Percentiles rank a stretch among this genome's conserved stretches.
phyloP scores from a whole-genome alignment of 2,113 vertebrate species.

The Nipponia nippon region DNA sequence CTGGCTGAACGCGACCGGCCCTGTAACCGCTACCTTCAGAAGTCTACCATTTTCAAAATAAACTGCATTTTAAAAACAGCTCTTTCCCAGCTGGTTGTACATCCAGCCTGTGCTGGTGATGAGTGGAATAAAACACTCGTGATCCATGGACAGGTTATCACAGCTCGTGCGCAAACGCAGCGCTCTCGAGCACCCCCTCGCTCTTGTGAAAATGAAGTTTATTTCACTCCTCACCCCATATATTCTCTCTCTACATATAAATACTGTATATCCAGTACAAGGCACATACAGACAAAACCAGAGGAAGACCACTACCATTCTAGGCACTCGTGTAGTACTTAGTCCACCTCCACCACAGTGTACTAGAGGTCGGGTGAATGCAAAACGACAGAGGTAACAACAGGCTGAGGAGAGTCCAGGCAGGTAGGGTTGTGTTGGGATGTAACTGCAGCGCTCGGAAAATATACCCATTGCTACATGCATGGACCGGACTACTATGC shows the following conservation, averaged over 20 bases:
- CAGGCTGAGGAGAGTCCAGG: constrained; percentile 78
- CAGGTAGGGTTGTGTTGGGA: constrained; percentile 72
- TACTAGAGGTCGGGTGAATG: constrained; percentile 59
- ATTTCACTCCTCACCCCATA: constrained; percentile 31
- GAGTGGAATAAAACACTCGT: constrained; percentile 2
- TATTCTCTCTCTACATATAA: constrained; percentile 80
- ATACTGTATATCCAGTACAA: constrained; percentile 78
- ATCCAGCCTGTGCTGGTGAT: neutral
- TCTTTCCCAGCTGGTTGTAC: neutral
- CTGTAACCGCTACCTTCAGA: neutral
- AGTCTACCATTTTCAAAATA: neutral
- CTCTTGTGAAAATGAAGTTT: neutral
- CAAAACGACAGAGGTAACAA: constrained; percentile 75
- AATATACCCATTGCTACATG: constrained; percentile 78
- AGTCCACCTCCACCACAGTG: constrained; percentile 49
- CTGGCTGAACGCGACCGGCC: neutral
- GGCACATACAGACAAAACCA: constrained; percentile 74
- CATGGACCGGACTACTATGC: constrained; percentile 69
- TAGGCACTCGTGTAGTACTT: constrained; percentile 53
- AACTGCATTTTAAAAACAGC: neutral
- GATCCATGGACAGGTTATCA: neutral
- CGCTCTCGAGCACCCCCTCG: neutral
- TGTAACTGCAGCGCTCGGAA: constrained; percentile 79
- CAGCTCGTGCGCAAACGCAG: neutral
- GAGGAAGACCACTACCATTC: constrained; percentile 69